phyloP scores from a whole-genome alignment of 2,113 vertebrate genomes.

The Chloropsis cyanopogon region DNA sequence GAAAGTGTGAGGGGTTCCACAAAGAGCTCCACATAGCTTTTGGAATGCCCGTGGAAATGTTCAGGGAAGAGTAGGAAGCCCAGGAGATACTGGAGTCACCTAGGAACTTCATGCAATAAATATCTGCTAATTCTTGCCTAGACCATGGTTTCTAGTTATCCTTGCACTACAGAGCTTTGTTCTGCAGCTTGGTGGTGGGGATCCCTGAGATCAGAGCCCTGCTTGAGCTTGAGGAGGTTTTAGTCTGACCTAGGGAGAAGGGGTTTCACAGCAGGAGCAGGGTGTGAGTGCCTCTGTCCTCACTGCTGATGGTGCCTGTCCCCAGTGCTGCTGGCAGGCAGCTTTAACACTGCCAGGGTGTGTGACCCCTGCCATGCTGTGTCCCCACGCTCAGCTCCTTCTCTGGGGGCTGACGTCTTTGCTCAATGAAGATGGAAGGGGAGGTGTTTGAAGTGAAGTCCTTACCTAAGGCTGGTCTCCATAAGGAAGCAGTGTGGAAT shows the following conservation, averaged over 20 bases:
- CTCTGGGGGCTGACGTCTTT: neutral
- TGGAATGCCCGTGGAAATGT: neutral
- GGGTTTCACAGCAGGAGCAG: neutral
- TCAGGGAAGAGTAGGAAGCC: neutral
- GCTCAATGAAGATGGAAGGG: neutral
- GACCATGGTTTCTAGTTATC: neutral
- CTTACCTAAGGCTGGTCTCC: neutral
- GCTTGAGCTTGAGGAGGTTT: neutral
- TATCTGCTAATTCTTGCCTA: neutral
- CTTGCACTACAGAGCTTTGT: neutral
- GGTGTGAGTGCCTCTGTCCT: neutral
- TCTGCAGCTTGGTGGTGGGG: neutral
- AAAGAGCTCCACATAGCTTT: neutral
- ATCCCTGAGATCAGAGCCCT: neutral
- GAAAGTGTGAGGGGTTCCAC: neutral
- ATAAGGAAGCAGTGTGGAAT: neutral
- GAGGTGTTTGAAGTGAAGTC: neutral
- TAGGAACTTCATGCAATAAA: neutral
- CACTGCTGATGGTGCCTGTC: neutral
- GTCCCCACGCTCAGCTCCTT: neutral
- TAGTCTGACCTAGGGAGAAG: neutral
- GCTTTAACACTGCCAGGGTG: neutral
- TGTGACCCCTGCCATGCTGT: neutral
- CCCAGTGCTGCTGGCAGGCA: neutral
- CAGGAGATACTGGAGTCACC: neutral